Base-by-base conservation (phyloP, 2,113 vertebrate genomes). In the Scophthalmus maximus region DNA sequence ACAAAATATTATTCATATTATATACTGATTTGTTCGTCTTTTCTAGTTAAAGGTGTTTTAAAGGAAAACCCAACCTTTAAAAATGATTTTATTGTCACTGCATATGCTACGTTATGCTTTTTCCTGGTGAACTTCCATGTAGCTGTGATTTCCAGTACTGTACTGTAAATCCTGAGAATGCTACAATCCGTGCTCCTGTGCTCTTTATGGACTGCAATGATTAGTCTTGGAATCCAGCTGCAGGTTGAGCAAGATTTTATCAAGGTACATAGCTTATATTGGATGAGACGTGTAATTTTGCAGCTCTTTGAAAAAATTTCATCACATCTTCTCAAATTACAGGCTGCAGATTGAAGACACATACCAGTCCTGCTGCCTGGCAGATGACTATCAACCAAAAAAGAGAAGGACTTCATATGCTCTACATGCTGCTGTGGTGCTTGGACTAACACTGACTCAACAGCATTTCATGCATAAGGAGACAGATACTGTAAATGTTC, bases 261-360 rank as follows among this genome's bases (percentile, higher is more conserved):
- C 58, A 32, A 2, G 7, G 25, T 1, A 42, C 25, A n/a, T 20
- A 20, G n/a, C 10, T 7, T 8, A 4, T 49, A 25, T 17, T 73
- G 60, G 44, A 62, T 20, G 56, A 47, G 20, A 72, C 8, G 27
- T 9, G 12, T 26, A 27, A 5, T 30, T n/a, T 14, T 15, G 6
- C 38, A 70, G 40, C 46, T 25, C 40, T 65, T 62, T 79, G 49
- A 74, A 70, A 40, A 44, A 25, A 27, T 38, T 61, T 65, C 26
- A 32, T 22, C 27, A 38, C 46, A 40, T 66, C 50, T 25, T 61
- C 26, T 60, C 14, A 73, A 81, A 84, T 81, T 46, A 74, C 36
- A 74, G 60, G 51, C 69, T 74, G 61, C 25, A 62, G 78, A 77
- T 30, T 14, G 51, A 73, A 61, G 42, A 0, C 42, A 50, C 68